Base-by-base conservation (phyloP, 2,888 invertebrate genomes). In the Ophion ventricosus region DNA sequence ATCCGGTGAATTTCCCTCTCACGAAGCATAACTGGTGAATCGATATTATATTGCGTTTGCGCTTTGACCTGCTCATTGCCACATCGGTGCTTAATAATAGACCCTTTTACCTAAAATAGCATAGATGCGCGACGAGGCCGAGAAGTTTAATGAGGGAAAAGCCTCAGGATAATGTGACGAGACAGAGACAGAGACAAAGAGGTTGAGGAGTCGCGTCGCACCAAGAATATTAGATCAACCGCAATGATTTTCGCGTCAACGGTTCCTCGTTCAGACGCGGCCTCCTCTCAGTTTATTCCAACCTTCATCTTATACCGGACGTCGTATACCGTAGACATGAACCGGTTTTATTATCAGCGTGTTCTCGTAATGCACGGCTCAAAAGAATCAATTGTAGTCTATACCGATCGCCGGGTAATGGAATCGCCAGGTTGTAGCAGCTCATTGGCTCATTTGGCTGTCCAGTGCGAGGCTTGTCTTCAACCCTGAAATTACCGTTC, bases 171-270 rank as follows among this genome's bases (percentile, higher is more conserved):
- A 72, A 66, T 79, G 23, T 43, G 61, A 77, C 59, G 69, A 43
- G 76, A 69, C 7, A 25, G 25, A 26, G 69, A 54, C 17, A 26
- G 17, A 26, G 54, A 49, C 64, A 63, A 69, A 61, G 72, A 43
- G 73, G 23, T 76, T 54, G 70, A 67, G 35, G 67, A 76, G 76
- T 40, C 64, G 67, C n/a, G 70, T 75, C 57, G 29, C 72, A 56
- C 20, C 59, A 40, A 66, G 29, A 7, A 61, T 79, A 79, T 73
- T 74, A 75, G 82, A 79, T 82, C 79, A 82, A 26, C 49, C 73
- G 49, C 26, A 78, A 82, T 79, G 80, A 69, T 80, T 80, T 82
- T 82, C 70, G 57, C 76, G 49, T 76, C 74, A 49, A 25, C 40
- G 63, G 54, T 78, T 63, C 59, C 66, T 70, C 70, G 70, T 64